Base-by-base conservation (phyloP, 2,888 invertebrate species). In the Encarsia formosa region DNA sequence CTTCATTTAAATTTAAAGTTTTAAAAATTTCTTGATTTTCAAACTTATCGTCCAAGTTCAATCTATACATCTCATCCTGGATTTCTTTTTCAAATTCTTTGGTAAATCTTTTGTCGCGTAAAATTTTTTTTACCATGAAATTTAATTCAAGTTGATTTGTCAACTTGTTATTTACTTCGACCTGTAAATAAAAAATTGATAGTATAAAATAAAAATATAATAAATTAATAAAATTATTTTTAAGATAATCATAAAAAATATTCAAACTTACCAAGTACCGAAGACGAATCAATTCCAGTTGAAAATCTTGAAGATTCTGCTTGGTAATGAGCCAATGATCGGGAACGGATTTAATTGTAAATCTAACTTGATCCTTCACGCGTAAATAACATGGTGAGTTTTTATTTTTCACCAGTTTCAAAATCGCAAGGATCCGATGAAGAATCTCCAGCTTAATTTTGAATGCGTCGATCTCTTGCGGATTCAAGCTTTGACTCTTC, bases 281-380 rank as follows among this genome's bases (percentile, higher is more conserved):
- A 9, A 49, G 29, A 15, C 49, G 42, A 11, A 20, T 8, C 18
- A 49, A 9, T 20, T 49, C 49, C 2, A 20, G 8, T 20, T 49
- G 43, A 16, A 23, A 16, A 31, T 49, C 49, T 11, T 35, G 19
- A 2, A 49, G 11, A 8, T 22, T 20, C 19, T 49, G 49, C 2
- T 26, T 9, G 1, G 49, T 16, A 2, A 49, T 35, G 11, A 23
- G 35, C 34, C 20, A 41, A 4, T 19, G 19, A 2, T 3, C 24
- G 11, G 49, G 49, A 19, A 49, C 9, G 11, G 26, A 15, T 20
- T 49, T 26, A 4, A 11, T 11, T 3, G 35, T 11, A 8, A 35
- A 13, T 13, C 5, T 11, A 19, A 49, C 16, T 49, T 49, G 49
- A n/a, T 22, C 16, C 29, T 23, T 43, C 6, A 49, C n/a, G 18